Conservation (phyloP, 2,113 vertebrate genomes). For the Anarhynchus alexandrinus region DNA sequence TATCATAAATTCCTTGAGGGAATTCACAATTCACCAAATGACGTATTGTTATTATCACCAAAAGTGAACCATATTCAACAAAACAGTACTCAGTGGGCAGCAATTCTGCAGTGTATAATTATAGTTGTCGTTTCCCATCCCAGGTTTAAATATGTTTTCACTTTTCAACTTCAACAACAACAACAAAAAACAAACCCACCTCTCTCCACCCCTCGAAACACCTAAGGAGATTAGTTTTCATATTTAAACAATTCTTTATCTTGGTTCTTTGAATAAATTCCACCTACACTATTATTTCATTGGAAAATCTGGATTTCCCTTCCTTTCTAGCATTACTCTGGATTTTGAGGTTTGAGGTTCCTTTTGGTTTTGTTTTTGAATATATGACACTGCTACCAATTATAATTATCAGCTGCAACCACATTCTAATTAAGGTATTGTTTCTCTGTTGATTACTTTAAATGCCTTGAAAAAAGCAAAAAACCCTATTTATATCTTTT, state of each 20-base stretch:
- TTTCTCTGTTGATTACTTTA: conserved; percentile 54
- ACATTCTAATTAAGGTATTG: conserved; percentile 41
- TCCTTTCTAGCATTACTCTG: background rate
- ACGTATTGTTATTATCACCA: conserved; percentile 77
- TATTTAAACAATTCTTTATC: background rate
- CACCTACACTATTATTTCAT: background rate
- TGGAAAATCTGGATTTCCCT: background rate
- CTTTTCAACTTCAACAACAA: conserved; percentile 14
- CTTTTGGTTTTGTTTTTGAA: background rate
- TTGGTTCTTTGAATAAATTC: background rate
- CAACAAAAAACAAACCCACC: background rate
- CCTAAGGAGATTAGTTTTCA: conserved; percentile 7
- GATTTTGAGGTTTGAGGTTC: background rate
- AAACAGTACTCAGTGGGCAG: conserved; percentile 65
- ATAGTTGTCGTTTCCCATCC: background rate
- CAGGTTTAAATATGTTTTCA: conserved; percentile 34
- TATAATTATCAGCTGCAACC: conserved; percentile 38
- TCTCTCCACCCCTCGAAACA: background rate
- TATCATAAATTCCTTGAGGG: conserved; percentile 54
- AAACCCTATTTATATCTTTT: background rate
- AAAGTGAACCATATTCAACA: conserved; percentile 54
- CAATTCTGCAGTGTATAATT: conserved; percentile 78
- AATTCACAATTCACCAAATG: conserved; percentile 75
- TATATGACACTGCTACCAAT: conserved; percentile 24
- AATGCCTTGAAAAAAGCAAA: background rate